Conservation (phyloP, 2,888 invertebrate genomes). For the Cremastobaeus sp. region DNA sequence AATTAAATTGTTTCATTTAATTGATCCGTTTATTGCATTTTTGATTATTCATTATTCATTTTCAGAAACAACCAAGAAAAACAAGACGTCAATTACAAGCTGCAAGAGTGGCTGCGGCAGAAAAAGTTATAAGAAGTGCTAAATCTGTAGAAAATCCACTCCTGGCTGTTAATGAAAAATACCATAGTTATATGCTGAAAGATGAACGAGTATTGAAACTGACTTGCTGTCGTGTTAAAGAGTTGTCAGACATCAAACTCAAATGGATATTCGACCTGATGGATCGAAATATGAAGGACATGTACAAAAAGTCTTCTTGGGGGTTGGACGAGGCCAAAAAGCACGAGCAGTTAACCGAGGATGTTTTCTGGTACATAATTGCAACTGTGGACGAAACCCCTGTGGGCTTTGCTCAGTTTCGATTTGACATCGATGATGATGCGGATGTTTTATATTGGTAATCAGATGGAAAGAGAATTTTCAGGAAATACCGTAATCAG, state of each 20-base stretch:
- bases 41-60: too few relatives aligned
- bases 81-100: constrained; percentile 71
- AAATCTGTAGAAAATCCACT: constrained; percentile 82
- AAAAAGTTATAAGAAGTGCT: constrained; percentile 82
- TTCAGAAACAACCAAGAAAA: constrained; percentile 70
- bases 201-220: constrained; percentile 82
- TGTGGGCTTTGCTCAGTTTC: constrained; percentile 86
- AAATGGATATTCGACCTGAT: constrained; percentile 87
- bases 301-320: constrained; percentile 82
- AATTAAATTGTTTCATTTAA: too few relatives aligned
- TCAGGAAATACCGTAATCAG: neutral
- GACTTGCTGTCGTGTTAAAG: constrained; percentile 81
- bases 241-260: constrained; percentile 81
- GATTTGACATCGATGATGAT: constrained; percentile 67
- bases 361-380: constrained; percentile 83
- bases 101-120: constrained; percentile 76
- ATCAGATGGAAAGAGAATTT: neutral
- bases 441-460: neutral
- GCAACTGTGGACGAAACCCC: constrained; percentile 78
- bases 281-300: constrained; percentile 87
- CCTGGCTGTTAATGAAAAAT: constrained; percentile 81
- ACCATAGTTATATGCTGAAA: constrained; percentile 81
- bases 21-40: too few relatives aligned
- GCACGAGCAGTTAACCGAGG: constrained; percentile 82
- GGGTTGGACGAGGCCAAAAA: constrained; percentile 85